These are phyloP conservation scores for Sylvietta virens DNA, from an alignment of 2,113 vertebrate species.

Conservation along the genomic window DNA sequence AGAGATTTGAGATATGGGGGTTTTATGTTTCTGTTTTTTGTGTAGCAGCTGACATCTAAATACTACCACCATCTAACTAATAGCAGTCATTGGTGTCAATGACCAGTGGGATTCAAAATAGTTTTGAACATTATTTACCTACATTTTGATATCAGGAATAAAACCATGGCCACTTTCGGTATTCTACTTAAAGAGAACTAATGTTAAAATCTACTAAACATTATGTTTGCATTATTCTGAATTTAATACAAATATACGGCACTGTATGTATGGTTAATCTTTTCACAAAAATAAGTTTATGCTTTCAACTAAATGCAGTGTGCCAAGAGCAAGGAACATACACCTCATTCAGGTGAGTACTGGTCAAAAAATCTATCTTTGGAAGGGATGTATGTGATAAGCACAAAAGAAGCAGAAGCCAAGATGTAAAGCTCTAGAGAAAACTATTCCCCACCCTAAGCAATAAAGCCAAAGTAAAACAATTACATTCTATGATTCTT, in stretches of 20 bases:
- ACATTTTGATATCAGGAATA: neutral
- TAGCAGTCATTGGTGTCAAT: neutral
- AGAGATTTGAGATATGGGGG: fast-evolving
- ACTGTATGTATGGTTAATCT: neutral
- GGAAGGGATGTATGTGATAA: neutral
- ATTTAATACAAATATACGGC: neutral
- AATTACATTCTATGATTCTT: neutral
- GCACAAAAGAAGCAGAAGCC: neutral
- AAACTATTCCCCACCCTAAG: neutral
- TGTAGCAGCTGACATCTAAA: neutral
- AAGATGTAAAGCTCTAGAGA: neutral
- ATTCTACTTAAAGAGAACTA: neutral
- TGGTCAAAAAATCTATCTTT: neutral
- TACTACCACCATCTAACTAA: neutral
- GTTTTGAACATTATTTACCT: neutral
- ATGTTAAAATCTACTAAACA: neutral
- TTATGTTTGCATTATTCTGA: neutral
- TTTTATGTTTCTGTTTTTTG: neutral
- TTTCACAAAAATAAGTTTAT: neutral
- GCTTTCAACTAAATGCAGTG: neutral
- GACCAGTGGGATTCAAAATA: neutral
- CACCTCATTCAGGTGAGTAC: neutral
- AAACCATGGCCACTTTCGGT: neutral
- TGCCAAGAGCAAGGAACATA: neutral
- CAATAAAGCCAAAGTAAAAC: neutral